Evolutionary conservation across 2,888 invertebrate genomes (phyloP).

Genomic region (Pyrrhosoma nymphula): DNA sequence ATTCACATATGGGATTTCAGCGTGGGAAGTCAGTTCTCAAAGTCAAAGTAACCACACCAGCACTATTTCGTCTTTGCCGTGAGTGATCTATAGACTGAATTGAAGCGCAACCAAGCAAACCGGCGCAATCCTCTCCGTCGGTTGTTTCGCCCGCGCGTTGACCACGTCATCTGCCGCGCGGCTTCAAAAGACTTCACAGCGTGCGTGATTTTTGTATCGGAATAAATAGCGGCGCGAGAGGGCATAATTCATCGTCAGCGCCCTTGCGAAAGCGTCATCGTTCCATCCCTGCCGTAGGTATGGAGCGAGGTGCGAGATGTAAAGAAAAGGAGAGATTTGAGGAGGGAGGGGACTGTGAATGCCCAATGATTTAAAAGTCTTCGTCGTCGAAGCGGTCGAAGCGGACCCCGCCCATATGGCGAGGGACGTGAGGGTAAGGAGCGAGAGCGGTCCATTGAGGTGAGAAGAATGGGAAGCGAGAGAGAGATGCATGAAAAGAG

Average conservation of each 20-base stretch:
- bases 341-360: background rate
- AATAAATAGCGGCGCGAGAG: background rate
- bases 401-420: background rate
- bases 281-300: background rate
- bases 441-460: background rate
- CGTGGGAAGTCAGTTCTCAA: too few relatives aligned
- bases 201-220: background rate
- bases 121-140: background rate
- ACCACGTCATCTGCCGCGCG: background rate
- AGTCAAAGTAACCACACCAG: too few relatives aligned
- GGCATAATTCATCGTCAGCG: slow-evolving; percentile 20
- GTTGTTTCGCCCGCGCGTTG: background rate
- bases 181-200: background rate
- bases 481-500: background rate
- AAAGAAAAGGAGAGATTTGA: background rate
- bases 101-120: background rate
- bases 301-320: background rate
- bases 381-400: background rate
- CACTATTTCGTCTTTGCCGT: too few relatives aligned
- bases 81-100: background rate
- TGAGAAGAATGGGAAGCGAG: background rate
- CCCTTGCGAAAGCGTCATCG: background rate
- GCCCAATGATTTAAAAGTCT: slow-evolving; percentile 30
- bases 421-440: background rate
- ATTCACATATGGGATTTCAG: too few relatives aligned